Conservation (phyloP, 1,140 invertebrate species). For the Hyles euphorbiae region DNA sequence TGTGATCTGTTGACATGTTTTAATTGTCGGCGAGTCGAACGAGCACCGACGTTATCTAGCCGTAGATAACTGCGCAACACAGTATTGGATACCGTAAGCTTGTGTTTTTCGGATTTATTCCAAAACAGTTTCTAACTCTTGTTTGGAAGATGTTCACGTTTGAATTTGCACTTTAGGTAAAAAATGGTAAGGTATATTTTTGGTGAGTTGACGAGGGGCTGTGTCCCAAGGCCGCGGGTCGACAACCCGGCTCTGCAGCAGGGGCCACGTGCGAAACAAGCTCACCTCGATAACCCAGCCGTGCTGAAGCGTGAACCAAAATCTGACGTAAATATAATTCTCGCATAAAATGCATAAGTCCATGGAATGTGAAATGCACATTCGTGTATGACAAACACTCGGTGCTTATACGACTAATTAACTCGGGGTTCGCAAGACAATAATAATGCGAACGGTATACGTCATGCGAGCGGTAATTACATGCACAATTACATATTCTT, state of each 20-base stretch:
- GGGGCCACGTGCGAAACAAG: slow-evolving; percentile 56
- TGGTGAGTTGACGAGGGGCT: slow-evolving; percentile 29
- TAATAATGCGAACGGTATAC: no score
- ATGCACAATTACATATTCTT: not conserved
- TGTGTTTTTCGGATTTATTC: slow-evolving; percentile 7
- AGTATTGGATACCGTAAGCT: slow-evolving; percentile 1
- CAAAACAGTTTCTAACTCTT: slow-evolving; percentile 15
- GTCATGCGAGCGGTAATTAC: no score
- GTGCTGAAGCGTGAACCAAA: slow-evolving; percentile 2
- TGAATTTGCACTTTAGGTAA: slow-evolving; percentile 13
- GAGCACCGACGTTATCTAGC: not conserved
- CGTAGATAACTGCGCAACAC: slow-evolving; percentile 1
- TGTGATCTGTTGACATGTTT: not conserved
- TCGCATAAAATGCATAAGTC: no score
- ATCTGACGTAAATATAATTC: not conserved
- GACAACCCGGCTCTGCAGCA: slow-evolving; percentile 51
- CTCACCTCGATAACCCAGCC: slow-evolving; percentile 40
- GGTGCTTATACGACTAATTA: no score
- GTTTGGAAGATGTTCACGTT: slow-evolving; percentile 3
- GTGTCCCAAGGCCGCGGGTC: slow-evolving; percentile 61
- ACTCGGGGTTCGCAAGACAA: no score
- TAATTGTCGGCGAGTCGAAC: not conserved
- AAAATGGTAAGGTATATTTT: slow-evolving; percentile 19
- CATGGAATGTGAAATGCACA: no score
- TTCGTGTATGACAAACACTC: no score